phyloP scores from a whole-genome alignment of 2,888 invertebrate species.

The Rhimphoctona megacephalus region DNA sequence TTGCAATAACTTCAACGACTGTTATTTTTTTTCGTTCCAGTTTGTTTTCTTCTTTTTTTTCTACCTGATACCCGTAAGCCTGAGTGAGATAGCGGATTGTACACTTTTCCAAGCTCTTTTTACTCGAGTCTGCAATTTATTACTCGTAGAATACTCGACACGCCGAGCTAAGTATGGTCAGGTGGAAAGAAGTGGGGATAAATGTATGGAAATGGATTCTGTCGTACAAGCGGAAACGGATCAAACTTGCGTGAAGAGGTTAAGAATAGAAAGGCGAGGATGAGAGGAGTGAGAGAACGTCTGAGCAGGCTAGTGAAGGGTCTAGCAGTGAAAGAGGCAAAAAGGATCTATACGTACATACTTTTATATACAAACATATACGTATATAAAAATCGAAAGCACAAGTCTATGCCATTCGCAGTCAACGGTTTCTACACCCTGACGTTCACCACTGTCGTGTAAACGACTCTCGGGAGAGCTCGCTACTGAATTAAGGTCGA shows the following conservation, averaged over 20 bases:
- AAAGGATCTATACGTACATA: conserved; percentile 14
- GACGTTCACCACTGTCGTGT: conserved; percentile 48
- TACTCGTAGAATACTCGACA: conserved; percentile 50
- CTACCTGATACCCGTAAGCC: not conserved
- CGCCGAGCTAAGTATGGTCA: conserved; percentile 22
- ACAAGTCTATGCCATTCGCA: conserved; percentile 40
- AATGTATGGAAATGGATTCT: conserved; percentile 77
- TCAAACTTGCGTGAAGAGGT: conserved; percentile 69
- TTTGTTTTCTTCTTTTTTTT: not conserved
- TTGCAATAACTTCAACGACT: conserved; percentile 9
- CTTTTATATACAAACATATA: not conserved
- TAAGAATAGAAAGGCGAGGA: conserved; percentile 49
- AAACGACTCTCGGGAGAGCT: conserved; percentile 65
- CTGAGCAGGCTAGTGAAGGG: conserved; percentile 26
- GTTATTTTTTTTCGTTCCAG: not conserved
- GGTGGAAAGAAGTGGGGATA: conserved; percentile 56
- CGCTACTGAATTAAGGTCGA: conserved; percentile 67
- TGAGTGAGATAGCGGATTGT: conserved; percentile 13
- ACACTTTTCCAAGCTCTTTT: conserved; percentile 64
- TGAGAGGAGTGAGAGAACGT: conserved; percentile 19
- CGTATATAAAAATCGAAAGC: conserved; percentile 41
- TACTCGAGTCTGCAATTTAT: conserved; percentile 72
- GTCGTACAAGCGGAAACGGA: conserved; percentile 61
- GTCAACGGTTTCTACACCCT: conserved; percentile 31
- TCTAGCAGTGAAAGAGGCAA: conserved; percentile 51